Evolutionary conservation across 2,113 vertebrate species (phyloP), one percentile per base, ranked within the genome.

Genomic region (Phyllostomus discolor): DNA sequence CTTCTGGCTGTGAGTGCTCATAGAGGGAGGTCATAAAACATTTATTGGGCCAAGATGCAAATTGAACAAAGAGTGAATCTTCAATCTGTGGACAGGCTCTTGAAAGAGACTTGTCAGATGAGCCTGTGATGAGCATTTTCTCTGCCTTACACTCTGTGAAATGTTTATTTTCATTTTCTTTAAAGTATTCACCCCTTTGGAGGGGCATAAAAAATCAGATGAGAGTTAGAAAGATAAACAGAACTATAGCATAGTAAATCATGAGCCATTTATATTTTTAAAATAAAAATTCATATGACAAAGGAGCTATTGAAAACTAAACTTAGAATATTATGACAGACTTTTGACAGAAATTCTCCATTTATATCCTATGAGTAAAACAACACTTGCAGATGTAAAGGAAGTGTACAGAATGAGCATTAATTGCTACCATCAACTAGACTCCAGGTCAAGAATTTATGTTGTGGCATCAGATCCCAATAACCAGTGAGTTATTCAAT

Each of bases 21-120:
- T 98, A 98, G 98, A 98, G 96, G 98, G 98, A 99, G 97, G 98
- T 98, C 98, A 99, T 99, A 99, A 99, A 99, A 99, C 98, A 99
- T 99, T 99, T 98, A 99, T 99, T 98, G 98, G 79, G 93, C 98
- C 98, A 98, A 99, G 98, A 99, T 98, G 98, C 98, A 99, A 99
- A 99, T 98, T 98, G 98, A 98, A 97, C 97, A 97, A 97, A 98
- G 84, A 98, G 98, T 97, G 98, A 99, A 99, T 99, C 98, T 98
- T 99, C 98, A 98, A 86, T 98, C 97, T 98, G 96, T 82, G 96
- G 97, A 97, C 38, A 98, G 96, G 85, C 85, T 96, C 97, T 98
- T 97, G 96, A 98, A 98, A 98, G 96, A 98, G 97, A 96, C 98
- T 98, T 99, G 98, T 98, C 98, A 98, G 96, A 98, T 94, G 96